These are phyloP conservation scores for Thecophora atra DNA, from an alignment of 2,888 invertebrate genomes.

Conservation along the genomic window DNA sequence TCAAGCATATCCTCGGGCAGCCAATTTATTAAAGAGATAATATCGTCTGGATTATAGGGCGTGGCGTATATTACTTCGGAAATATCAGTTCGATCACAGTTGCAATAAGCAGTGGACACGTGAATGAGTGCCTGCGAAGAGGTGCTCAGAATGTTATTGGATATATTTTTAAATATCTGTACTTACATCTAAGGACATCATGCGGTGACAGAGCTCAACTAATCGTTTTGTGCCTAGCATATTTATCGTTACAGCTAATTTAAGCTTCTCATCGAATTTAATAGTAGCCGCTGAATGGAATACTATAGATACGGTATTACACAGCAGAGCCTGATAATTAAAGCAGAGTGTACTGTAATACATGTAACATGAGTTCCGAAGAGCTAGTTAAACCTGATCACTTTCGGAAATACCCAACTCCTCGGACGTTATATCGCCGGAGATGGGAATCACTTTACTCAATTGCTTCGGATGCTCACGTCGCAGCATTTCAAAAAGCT, in stretches of 20 bases:
- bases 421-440: constrained; percentile 86
- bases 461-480: constrained; percentile 78
- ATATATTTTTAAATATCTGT: not conserved
- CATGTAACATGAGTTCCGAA: too few relatives aligned
- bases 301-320: constrained; percentile 84
- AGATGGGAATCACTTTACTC: constrained; percentile 80
- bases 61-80: constrained; percentile 89
- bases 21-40: constrained; percentile 78
- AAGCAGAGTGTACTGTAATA: too few relatives aligned
- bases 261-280: constrained; percentile 95
- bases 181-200: constrained; percentile 84
- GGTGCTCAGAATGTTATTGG: not conserved
- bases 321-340: constrained; percentile 72
- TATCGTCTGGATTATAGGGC: constrained; percentile 78
- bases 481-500: constrained; percentile 82
- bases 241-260: constrained; percentile 94
- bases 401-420: constrained; percentile 82
- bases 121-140: constrained; percentile 77
- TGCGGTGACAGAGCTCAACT: constrained; percentile 89
- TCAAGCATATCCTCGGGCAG: constrained; percentile 87
- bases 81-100: constrained; percentile 89
- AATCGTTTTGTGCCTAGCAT: constrained; percentile 93
- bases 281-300: constrained; percentile 99
- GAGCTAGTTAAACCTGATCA: constrained; percentile 76
- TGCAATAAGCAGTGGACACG: constrained; percentile 97